Percentiles rank a stretch among this genome's conserved stretches.
Evolutionary conservation across 37 sponge, comb jelly and placozoan species (phyloP).

Genomic region (Chondrilla cf. caribensis): DNA sequence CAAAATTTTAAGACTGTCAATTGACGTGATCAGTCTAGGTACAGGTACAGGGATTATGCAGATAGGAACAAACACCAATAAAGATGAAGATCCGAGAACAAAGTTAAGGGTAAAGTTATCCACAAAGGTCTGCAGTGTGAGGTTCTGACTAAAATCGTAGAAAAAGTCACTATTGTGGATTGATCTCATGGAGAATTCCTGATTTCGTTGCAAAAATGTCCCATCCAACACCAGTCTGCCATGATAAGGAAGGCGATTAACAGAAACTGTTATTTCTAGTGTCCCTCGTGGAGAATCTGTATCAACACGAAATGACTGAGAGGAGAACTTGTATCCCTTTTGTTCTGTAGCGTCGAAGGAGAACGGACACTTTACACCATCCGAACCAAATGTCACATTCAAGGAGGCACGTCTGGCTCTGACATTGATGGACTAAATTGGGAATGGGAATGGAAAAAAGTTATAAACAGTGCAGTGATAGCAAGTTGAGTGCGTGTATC

Average conservation of each 20-base stretch:
- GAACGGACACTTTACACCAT: background rate
- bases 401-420: conserved; percentile 25
- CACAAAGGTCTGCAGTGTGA: background rate
- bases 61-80: conserved; percentile 1
- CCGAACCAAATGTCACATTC: background rate
- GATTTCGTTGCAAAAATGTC: background rate
- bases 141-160: background rate
- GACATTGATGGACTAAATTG: conserved; percentile 26
- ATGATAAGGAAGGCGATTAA: background rate
- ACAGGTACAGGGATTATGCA: conserved; percentile 50
- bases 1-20: background rate
- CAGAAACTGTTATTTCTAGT: background rate
- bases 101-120: conserved; percentile 38
- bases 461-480: too few relatives aligned
- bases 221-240: background rate
- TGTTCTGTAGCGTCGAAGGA: conserved; percentile 1
- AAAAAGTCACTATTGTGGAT: background rate
- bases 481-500: too few relatives aligned
- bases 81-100: conserved; percentile 25
- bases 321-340: background rate
- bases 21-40: background rate
- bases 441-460: background rate
- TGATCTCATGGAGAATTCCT: background rate
- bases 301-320: background rate
- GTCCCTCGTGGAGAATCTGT: background rate